Evolutionary conservation across 2,797 vertebrate species (phyloP), one percentile per base, ranked within the genome.

Genomic region (Crocodylus rhombifer): DNA sequence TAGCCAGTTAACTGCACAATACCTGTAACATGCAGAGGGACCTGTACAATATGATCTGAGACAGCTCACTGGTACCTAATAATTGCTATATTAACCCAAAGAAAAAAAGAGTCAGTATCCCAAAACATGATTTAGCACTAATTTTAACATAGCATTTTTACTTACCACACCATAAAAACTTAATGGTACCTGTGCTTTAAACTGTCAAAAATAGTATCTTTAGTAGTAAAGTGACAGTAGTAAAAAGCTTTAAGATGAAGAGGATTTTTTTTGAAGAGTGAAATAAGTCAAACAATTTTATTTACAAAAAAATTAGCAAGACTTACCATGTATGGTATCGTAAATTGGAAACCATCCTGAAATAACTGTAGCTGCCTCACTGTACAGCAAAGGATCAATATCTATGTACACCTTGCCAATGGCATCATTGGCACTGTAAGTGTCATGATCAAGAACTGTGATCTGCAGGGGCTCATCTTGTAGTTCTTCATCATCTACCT

Each of bases 261-360:
- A 90, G 42, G 77, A 78, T 87, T 84, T 21, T 25, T 2, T 65
- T 18, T 20, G 78, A 84, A 77, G 65, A 71, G 63, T n/a, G 90
- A 23, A 33, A 51, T 28, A 83, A 58, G 61, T 77, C 79, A 77
- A 83, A 62, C 7, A 65, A 10, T 51, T 4, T 6, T 60, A n/a
- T 33, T 83, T 80, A 84, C 78, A 63, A 90, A 36, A 4, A 12
- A 80, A 58, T 42, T 2, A 78, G 25, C 10, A 77, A n/a, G 77
- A 18, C 97, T 98, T 97, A 99, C 99, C 99, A 6, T 99, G 99
- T 89, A 99, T 99, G 62, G 99, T 99, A 91, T 99, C 99, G 82
- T 99, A 99, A 96, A 99, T 99, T 30, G 99, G 99, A 97, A 99
- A 99, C 99, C 99, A 99, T 74, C 99, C 99, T 14, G 99, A 99